phyloP scores from a whole-genome alignment of 2,113 vertebrate genomes.

The Apus apus region DNA sequence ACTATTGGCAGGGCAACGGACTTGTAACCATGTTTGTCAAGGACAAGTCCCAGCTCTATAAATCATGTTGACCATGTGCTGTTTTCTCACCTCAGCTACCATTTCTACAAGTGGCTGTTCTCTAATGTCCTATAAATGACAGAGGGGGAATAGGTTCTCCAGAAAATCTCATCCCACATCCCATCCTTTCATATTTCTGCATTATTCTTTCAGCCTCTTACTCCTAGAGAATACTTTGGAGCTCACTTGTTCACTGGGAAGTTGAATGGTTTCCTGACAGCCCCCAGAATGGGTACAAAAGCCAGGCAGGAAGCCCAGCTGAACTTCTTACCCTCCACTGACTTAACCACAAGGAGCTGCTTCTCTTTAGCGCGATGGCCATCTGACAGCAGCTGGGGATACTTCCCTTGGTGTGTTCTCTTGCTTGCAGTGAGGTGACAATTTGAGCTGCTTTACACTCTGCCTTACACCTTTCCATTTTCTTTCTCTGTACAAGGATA shows the following conservation, averaged over 20 bases:
- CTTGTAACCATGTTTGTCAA: neutral
- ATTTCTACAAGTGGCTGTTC: neutral
- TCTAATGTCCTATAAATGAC: neutral
- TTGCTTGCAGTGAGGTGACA: neutral
- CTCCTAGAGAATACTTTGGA: neutral
- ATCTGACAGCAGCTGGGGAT: neutral
- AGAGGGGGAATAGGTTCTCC: neutral
- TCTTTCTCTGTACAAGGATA: neutral
- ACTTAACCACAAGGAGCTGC: neutral
- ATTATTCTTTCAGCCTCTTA: neutral
- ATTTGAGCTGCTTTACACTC: neutral
- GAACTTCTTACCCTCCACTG: neutral
- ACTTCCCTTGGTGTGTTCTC: neutral
- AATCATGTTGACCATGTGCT: neutral
- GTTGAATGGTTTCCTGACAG: neutral
- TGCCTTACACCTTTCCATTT: neutral
- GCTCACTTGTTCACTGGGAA: neutral
- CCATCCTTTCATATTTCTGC: neutral
- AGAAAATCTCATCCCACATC: neutral
- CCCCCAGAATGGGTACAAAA: neutral
- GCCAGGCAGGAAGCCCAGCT: neutral
- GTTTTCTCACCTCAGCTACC: neutral
- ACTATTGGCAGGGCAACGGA: neutral
- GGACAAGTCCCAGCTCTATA: neutral
- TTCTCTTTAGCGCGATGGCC: accelerated